Base-by-base conservation (phyloP, 2,113 vertebrate genomes). In the Pomatorhinus ruficollis region DNA sequence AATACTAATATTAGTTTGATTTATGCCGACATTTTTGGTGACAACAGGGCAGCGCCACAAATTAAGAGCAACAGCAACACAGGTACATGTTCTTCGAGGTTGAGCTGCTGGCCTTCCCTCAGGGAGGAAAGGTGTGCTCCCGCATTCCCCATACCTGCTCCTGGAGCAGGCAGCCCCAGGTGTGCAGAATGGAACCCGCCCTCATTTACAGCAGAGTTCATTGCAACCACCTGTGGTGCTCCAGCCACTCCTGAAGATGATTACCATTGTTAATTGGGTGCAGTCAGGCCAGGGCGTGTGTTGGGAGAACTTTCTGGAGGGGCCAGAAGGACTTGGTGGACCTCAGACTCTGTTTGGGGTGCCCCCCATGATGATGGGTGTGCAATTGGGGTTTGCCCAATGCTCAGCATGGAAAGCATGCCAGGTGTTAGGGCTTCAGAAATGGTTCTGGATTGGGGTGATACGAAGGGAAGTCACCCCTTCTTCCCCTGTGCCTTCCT, bases 51-150 rank as follows among this genome's bases (percentile, higher is more conserved):
- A 59, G 15, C 33, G 21, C 12, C 23, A 37, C 23, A 20, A 65
- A 16, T 15, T 16, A 33, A 21, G 2, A 56, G 6, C 20, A 47
- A 20, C 13, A 44, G 18, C 27, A 65, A 23, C 5, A 5, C 7
- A 9, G 1, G 4, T 10, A 15, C 4, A 3, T 1, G 1, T 27
- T 37, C 1, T 8, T 12, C 9, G 20, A 64, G 9, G 14, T 0
- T 2, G 9, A 64, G 42, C 11, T 35, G 18, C 42, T 40, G 35
- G 21, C 12, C 2, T 31, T 42, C 7, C 25, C 6, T 49, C 9
- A 1, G 4, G 18, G 27, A 44, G 2, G 6, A 20, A 22, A 44
- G 4, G 2, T 1, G 1, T 1, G 1, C 6, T 57, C 31, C 23
- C 30, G 15, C 19, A 15, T 6, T 33, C 15, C 9, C 33, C 39